phyloP scores from a whole-genome alignment of 2,797 vertebrate species.

The Leptatherina wallacei region DNA sequence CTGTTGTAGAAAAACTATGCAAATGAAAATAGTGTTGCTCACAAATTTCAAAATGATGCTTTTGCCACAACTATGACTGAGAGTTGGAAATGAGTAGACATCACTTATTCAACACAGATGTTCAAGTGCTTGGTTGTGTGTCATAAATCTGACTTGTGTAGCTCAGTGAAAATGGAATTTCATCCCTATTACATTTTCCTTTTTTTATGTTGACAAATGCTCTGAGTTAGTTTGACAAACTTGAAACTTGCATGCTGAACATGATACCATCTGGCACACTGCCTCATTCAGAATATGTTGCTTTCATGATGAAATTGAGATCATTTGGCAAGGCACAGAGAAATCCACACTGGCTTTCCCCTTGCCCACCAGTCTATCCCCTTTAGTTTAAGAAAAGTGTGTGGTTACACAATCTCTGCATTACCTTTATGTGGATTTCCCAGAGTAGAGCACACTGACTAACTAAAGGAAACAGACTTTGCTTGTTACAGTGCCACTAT shows the following conservation, averaged over 20 bases:
- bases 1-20: background rate
- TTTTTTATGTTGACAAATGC: background rate
- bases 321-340: constrained; percentile 11
- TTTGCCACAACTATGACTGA: background rate
- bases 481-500: background rate
- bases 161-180: background rate
- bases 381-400: constrained; percentile 1
- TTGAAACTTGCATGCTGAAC: constrained; percentile 12
- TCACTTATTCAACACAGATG: background rate
- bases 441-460: background rate
- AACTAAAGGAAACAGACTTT: background rate
- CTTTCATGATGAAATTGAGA: constrained; percentile 22
- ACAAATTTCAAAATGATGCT: background rate
- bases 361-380: background rate
- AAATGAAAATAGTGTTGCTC: background rate
- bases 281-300: background rate
- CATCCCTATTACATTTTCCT: background rate
- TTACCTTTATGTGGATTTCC: background rate
- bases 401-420: background rate
- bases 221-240: background rate
- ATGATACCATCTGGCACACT: constrained; percentile 3
- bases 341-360: constrained; percentile 2
- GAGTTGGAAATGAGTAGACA: background rate
- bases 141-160: background rate
- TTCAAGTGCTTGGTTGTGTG: no score